Conservation (phyloP, 2,113 vertebrate species). For the Sinocyclocheilus maitianheensis region DNA sequence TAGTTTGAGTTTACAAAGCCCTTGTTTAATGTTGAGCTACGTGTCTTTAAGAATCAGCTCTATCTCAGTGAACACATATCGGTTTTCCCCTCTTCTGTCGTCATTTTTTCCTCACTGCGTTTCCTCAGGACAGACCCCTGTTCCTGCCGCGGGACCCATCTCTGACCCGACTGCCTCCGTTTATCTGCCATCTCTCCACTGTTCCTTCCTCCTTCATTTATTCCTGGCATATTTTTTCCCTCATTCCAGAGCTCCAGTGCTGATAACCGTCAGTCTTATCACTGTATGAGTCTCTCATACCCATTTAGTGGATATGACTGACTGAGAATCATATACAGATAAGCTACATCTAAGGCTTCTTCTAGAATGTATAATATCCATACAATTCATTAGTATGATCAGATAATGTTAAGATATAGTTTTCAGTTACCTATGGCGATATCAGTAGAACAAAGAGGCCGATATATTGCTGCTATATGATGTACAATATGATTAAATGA, state of each 20-base stretch:
- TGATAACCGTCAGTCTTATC: neutral
- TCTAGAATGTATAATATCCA: no score
- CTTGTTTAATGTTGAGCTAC: conserved; percentile 53
- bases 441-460: neutral
- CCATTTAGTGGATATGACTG: neutral
- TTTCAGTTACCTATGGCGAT: neutral
- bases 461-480: neutral
- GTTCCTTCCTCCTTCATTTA: conserved; percentile 53
- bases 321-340: neutral
- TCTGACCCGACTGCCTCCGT: conserved; percentile 4
- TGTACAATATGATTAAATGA: neutral
- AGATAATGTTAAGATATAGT: no score
- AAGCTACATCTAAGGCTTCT: no score
- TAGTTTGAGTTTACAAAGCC: neutral
- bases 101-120: conserved; percentile 38
- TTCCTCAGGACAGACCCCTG: conserved; percentile 58
- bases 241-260: neutral
- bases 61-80: conserved; percentile 21
- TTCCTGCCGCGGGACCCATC: conserved; percentile 38
- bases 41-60: neutral
- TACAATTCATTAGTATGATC: no score
- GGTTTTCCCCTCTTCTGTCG: conserved; percentile 57
- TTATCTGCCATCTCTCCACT: conserved; percentile 43
- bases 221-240: neutral
- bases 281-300: neutral